Conservation (phyloP, 2,113 vertebrate species). For the Sorex araneus region DNA sequence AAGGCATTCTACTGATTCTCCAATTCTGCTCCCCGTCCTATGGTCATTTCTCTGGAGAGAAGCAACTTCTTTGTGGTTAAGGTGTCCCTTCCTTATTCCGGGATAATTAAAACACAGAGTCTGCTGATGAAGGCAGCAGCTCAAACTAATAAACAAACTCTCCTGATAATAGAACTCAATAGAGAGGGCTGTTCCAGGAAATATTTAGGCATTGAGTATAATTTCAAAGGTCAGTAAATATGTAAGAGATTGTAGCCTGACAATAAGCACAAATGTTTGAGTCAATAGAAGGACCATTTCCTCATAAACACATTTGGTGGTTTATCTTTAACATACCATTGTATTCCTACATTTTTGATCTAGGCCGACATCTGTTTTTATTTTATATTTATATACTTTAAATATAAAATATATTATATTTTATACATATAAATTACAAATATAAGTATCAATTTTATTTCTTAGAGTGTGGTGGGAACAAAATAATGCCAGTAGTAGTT, state of each 20-base stretch:
- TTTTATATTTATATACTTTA: not conserved
- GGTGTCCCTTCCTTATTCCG: not conserved
- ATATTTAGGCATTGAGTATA: constrained; percentile 38
- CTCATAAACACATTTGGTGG: not conserved
- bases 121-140: not conserved
- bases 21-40: not conserved
- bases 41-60: not conserved
- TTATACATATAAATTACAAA: no score
- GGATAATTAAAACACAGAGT: not conserved
- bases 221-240: constrained; percentile 53
- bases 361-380: no score
- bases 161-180: not conserved
- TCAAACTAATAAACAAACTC: not conserved
- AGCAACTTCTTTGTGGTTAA: not conserved
- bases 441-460: not conserved
- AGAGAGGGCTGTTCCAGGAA: constrained; percentile 10
- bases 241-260: not conserved
- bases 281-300: not conserved
- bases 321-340: not conserved
- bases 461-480: not conserved
- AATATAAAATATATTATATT: no score
- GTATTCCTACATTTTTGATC: not conserved
- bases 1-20: not conserved
- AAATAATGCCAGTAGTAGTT: no score
- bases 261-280: not conserved